These are phyloP conservation scores for Horisme vitalbata DNA, from an alignment of 2,888 invertebrate species.

Conservation along the genomic window DNA sequence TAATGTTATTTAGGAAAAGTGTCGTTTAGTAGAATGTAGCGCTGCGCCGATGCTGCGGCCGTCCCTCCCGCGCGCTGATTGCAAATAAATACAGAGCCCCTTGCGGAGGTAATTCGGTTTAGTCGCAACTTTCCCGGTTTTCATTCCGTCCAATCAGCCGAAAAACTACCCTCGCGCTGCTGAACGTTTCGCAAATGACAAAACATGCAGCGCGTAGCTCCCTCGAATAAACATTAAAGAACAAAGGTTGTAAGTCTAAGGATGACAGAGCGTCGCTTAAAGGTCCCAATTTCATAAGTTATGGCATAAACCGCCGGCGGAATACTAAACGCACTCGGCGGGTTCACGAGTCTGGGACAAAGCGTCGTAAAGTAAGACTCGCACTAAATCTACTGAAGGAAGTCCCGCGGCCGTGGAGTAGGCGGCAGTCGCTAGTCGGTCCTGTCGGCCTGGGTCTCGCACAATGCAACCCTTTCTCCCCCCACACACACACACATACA, in stretches of 20 bases:
- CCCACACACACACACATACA: no score
- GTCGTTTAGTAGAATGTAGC: slow-evolving; percentile 12
- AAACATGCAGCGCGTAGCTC: background rate
- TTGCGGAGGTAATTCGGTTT: slow-evolving; percentile 39
- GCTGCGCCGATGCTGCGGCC: slow-evolving; percentile 19
- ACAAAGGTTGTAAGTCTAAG: slow-evolving; percentile 13
- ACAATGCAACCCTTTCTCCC: no score
- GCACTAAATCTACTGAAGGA: slow-evolving; percentile 44
- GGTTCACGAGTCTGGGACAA: slow-evolving; percentile 1
- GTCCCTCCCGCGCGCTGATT: slow-evolving; percentile 35
- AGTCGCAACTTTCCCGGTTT: slow-evolving; percentile 34
- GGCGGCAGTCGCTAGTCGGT: no score
- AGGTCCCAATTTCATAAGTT: slow-evolving; percentile 25
- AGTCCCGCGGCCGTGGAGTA: slow-evolving; percentile 24
- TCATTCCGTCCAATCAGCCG: slow-evolving; percentile 15
- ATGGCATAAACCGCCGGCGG: slow-evolving; percentile 18
- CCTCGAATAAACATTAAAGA: slow-evolving; percentile 11
- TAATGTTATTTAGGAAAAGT: slow-evolving; percentile 14
- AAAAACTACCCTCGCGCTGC: slow-evolving; percentile 10
- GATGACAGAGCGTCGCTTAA: slow-evolving; percentile 20
- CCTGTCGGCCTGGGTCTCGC: no score
- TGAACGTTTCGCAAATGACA: slow-evolving; percentile 6
- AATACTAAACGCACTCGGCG: slow-evolving; percentile 22
- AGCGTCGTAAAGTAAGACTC: slow-evolving; percentile 16
- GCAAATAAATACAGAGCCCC: slow-evolving; percentile 43